Percentiles rank a stretch among this genome's conserved stretches.
These are phyloP conservation scores for Vidua macroura DNA, from an alignment of 2,113 vertebrate species.

Conservation along the genomic window DNA sequence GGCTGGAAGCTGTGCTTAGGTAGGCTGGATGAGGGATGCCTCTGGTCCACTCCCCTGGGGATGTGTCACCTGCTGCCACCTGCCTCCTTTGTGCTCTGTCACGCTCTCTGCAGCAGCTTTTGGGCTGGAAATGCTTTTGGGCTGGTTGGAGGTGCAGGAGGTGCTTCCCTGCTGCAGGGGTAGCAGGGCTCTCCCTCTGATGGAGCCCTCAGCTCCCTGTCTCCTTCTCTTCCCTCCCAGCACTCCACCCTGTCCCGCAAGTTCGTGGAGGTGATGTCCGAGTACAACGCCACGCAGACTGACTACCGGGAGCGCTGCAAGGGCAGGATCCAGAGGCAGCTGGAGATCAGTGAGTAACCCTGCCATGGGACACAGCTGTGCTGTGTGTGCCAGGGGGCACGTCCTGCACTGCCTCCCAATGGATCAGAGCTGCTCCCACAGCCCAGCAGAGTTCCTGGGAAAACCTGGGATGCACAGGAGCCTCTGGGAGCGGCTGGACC, in stretches of 20 bases:
- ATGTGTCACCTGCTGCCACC: not conserved
- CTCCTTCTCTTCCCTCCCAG: constrained; percentile 25
- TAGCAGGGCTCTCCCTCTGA: not conserved
- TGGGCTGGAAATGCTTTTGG: not conserved
- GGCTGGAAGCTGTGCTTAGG: not conserved
- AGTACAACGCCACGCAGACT: constrained; percentile 81
- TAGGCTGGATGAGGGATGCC: not conserved
- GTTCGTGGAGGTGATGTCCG: constrained; percentile 85
- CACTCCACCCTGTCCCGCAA: constrained; percentile 82
- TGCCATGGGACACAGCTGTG: rapidly evolving
- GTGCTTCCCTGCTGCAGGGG: rapidly evolving
- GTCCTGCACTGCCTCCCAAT: rapidly evolving
- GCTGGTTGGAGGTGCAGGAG: not conserved
- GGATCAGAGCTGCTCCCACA: not conserved
- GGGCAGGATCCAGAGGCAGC: constrained; percentile 81
- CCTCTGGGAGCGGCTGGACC: not conserved
- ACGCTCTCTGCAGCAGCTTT: not conserved
- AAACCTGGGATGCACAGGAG: rapidly evolving
- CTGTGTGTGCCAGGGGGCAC: rapidly evolving
- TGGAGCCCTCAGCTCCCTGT: not conserved
- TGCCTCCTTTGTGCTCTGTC: rapidly evolving
- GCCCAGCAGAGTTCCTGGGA: rapidly evolving
- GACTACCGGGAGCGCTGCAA: constrained; percentile 86
- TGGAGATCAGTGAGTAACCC: constrained; percentile 82
- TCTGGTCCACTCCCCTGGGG: too few relatives aligned